A percentile compares a stretch with the other conserved stretches of the same genome.
Conservation (phyloP, 1,140 invertebrate genomes). For the Drosophila tsacasi region DNA sequence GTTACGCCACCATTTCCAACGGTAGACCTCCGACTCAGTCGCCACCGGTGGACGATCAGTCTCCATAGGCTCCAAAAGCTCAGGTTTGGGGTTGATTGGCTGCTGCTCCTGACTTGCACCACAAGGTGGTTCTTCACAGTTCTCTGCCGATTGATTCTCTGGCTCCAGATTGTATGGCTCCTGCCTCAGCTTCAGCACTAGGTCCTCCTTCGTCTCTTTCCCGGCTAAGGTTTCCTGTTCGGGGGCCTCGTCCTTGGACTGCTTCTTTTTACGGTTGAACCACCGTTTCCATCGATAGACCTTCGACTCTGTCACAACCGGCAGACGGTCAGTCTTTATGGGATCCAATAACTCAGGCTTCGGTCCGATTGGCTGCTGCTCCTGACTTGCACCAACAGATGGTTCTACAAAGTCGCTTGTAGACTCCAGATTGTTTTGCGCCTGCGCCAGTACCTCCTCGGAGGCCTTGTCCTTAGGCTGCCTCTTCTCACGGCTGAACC, state of each 20-base stretch:
- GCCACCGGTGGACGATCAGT: too few relatives aligned
- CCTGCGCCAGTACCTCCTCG: too few relatives aligned
- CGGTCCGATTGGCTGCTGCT: not conserved
- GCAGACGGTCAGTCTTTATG: not conserved
- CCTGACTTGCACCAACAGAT: too few relatives aligned
- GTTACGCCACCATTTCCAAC: constrained; percentile 61
- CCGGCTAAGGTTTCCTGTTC: not conserved
- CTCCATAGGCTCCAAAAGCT: not conserved
- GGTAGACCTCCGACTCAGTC: too few relatives aligned
- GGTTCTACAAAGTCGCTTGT: not conserved
- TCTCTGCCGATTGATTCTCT: not conserved
- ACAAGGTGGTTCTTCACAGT: not conserved
- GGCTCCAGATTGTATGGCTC: constrained; percentile 23
- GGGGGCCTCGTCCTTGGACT: constrained; percentile 2
- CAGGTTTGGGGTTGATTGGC: not conserved
- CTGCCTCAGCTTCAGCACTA: constrained; percentile 14
- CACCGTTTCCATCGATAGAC: constrained; percentile 49
- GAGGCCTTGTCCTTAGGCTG: too few relatives aligned
- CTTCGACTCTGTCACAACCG: too few relatives aligned
- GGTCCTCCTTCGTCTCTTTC: not conserved
- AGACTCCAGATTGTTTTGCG: not conserved
- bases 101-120: not conserved
- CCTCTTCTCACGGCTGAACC: too few relatives aligned
- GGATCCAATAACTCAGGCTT: not conserved
- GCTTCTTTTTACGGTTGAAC: constrained; percentile 52